Evolutionary conservation across 2,888 invertebrate genomes (phyloP), one percentile per base, ranked within the genome.

Genomic region (Ctenicera cuprea): DNA sequence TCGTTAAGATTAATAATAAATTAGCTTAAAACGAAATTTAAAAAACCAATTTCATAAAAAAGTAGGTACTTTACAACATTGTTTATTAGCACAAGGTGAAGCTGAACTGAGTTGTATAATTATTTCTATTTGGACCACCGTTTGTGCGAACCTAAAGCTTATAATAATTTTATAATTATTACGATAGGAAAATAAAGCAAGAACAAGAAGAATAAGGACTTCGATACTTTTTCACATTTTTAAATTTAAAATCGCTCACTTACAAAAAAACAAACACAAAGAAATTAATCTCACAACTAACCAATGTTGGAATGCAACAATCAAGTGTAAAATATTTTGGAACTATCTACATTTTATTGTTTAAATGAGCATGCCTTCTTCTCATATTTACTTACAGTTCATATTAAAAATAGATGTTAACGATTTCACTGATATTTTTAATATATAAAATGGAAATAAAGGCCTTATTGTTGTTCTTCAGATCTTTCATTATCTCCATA

Each of bases 401-500:
- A 61, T 70, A 57, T 54, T 63, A 70, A 70, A 70, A 69, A 52
- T 69, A 69, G 61, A 69, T 33, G 62, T 52, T 70, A 70, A 50
- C 52, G 41, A 33, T 63, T 70, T 64, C 52, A 54, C 52, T 68
- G 48, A 48, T 48, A 61, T 41, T 16, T 45, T 16, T 61, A 57
- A 22, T 57, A 45, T 37, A 43, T 54, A 45, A 65, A 59, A 64
- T 73, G 71, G 71, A 73, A 72, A 61, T 69, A 45, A 65, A 76
- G 71, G 75, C 70, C 68, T 70, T 75, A 72, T 37, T 77, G 75
- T 50, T 75, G 74, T 81, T 90, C 90, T 85, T 90, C 90, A 88
- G 89, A 88, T 89, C 90, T 90, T 85, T 91, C 90, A 84, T 89
- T 89, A 86, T 91, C 91, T 84, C 90, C 89, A 84, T 91, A 91